Evolutionary conservation across 2,888 invertebrate genomes (phyloP), one percentile per base, ranked within the genome.

Genomic region (Hemistola chrysoprasaria): DNA sequence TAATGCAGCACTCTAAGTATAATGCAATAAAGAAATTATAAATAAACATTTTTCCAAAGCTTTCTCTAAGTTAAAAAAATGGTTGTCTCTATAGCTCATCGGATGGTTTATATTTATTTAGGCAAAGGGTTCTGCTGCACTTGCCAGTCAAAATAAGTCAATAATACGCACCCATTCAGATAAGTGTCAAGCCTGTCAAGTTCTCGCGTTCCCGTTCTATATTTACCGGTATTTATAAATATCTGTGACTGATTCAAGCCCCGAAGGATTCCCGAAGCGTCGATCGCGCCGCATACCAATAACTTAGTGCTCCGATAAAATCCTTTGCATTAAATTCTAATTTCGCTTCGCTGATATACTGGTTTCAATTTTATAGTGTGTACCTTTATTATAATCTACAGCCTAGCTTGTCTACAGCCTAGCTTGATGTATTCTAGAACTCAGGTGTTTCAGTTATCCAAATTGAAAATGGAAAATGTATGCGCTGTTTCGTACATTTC

Each of bases 271-370:
- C 26, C 27, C 47, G 50, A 60, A 42, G 8, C 25, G 30, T 20
- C 42, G 53, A 51, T 39, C 50, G 45, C 45, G 40, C 51, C 53
- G 60, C 60, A 69, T 65, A 65, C 67, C 65, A 68, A 74, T 69
- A 65, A 60, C 62, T 55, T 42, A 33, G 38, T 45, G 16, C 16
- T 16, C 4, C 53, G 56, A 59, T 57, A 53, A 66, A 66, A 72
- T 68, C 60, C 57, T 54, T 61, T 52, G 51, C 56, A 56, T 66
- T 63, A 65, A 71, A 69, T 61, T 59, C 60, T 65, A 67, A 67
- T 69, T 66, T 55, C 46, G 31, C 56, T 53, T 44, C 42, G 40
- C 30, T 47, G 40, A 37, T 40, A 37, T 40, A 47, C 49, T 40
- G 33, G 40, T 51, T 47, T 47, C 38, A 30, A 42, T 48, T 43